A percentile compares a stretch with the other conserved stretches of the same genome.
Conservation (phyloP, 2,888 invertebrate genomes). For the Camptogramma bilineatum region DNA sequence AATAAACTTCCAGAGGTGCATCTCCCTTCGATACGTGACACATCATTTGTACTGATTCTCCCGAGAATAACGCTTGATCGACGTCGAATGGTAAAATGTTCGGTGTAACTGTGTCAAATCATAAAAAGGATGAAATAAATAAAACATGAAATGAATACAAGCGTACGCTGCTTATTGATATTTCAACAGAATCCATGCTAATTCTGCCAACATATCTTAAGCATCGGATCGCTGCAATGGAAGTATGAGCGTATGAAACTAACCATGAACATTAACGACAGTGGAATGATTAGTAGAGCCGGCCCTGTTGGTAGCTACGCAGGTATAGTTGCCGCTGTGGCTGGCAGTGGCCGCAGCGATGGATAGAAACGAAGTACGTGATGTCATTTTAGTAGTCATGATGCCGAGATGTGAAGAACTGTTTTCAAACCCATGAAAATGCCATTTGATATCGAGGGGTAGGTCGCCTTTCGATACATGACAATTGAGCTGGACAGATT, state of each 20-base stretch:
- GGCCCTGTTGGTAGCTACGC: conserved; percentile 90
- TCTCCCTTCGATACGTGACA: conserved; percentile 89
- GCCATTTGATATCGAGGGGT: conserved; percentile 91
- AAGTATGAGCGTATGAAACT: conserved; percentile 67
- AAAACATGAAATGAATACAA: conserved; percentile 55
- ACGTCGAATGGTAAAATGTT: conserved; percentile 88
- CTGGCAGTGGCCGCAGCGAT: conserved; percentile 89
- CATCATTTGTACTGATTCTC: conserved; percentile 87
- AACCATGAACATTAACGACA: conserved; percentile 85
- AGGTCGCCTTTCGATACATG: conserved; percentile 90
- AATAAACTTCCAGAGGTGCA: conserved; percentile 87
- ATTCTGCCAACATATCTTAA: conserved; percentile 65
- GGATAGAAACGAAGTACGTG: conserved; percentile 89
- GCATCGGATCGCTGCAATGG: conserved; percentile 58
- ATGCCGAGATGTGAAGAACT: conserved; percentile 86
- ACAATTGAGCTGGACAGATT: conserved; percentile 88
- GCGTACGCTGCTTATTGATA: conserved; percentile 62
- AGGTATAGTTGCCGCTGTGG: conserved; percentile 91
- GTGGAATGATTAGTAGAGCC: conserved; percentile 89
- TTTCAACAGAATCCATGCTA: conserved; percentile 73
- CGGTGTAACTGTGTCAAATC: conserved; percentile 74
- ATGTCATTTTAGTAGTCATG: conserved; percentile 87
- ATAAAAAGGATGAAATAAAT: conserved; percentile 49
- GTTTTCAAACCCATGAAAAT: conserved; percentile 88
- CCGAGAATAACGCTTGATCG: conserved; percentile 87